A percentile compares a stretch with the other conserved stretches of the same genome.
phyloP scores from a whole-genome alignment of 2,113 vertebrate species.

The Lophochroa leadbeateri region DNA sequence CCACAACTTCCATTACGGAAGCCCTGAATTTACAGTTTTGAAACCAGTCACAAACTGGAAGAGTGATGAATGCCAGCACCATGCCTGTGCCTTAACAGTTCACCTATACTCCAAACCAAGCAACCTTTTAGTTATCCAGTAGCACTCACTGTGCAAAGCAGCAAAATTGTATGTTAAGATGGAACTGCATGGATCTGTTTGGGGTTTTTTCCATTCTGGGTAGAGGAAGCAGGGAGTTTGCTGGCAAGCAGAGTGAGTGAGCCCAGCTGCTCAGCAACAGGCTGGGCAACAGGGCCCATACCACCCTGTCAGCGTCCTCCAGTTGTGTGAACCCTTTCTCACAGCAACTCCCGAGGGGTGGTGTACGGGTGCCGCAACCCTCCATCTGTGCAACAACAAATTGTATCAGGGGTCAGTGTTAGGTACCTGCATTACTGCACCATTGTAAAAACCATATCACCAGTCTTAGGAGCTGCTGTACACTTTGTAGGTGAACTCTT shows the following conservation, averaged over 20 bases:
- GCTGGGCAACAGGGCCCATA: background rate
- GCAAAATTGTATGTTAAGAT: background rate
- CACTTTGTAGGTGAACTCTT: background rate
- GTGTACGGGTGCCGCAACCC: background rate
- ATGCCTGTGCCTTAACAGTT: background rate
- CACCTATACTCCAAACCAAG: background rate
- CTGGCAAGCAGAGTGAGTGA: background rate
- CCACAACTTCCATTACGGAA: background rate
- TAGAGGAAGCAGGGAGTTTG: background rate
- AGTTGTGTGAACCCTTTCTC: background rate
- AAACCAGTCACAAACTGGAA: background rate
- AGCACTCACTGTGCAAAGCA: background rate
- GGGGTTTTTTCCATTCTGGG: background rate
- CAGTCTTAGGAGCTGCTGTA: background rate
- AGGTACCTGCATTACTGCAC: background rate
- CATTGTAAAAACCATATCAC: background rate
- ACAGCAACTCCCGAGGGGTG: background rate
- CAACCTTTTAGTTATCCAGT: background rate
- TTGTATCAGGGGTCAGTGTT: background rate
- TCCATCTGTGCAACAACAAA: background rate
- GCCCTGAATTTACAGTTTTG: background rate
- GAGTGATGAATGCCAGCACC: background rate
- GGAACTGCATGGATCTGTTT: fast-evolving
- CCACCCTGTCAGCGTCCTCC: too few relatives aligned
- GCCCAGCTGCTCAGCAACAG: background rate